Base-by-base conservation (phyloP, 2,113 vertebrate genomes). In the Potamarius usumacintae region DNA sequence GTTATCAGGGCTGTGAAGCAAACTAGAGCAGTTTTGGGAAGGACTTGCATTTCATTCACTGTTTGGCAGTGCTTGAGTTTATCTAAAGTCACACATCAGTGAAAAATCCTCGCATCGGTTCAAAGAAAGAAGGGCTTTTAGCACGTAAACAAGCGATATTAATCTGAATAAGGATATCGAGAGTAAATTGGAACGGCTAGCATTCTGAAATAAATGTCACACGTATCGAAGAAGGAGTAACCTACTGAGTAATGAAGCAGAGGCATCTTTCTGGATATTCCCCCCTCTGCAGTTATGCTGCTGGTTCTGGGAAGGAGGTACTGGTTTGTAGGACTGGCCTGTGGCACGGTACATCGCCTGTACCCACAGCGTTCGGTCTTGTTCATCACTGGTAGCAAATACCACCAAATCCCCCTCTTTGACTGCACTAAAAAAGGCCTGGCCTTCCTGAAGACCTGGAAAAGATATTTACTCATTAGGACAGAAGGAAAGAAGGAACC, bases 281-380 rank as follows among this genome's bases (percentile, higher is more conserved):
- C 95, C 95, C 93, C 95, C 96, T 94, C 95, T 96, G 91, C 95
- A 93, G 93, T 97, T 97, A 14, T 94, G 91, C 92, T 96, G 97
- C 93, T 96, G 97, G 92, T 95, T 95, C 58, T 96, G 97, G 55
- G 91, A 89, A 1, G 96, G 96, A 65, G 97, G 95, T 84, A 97
- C n/a, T 0, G 98, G 98, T 88, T 99, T 99, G 90, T 99, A 97
- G 0, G 98, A 98, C 84, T 99, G 98, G 25, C 98, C 98, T 6
- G 98, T 99, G 89, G 98, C 98, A 60, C 98, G 96, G 88, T 98
- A 99, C 96, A 99, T 96, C 82, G 98, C 98, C 94, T 99, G 98
- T 82, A 99, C 96, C 98, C 98, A 99, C 63, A 99, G 92, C 85
- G 95, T 90, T 79, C 97, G 94, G 86, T 99, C 98, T 86, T 97